Percentiles rank a stretch among this genome's conserved stretches.
phyloP scores from a whole-genome alignment of 2,113 vertebrate genomes.

The Polypterus senegalus region DNA sequence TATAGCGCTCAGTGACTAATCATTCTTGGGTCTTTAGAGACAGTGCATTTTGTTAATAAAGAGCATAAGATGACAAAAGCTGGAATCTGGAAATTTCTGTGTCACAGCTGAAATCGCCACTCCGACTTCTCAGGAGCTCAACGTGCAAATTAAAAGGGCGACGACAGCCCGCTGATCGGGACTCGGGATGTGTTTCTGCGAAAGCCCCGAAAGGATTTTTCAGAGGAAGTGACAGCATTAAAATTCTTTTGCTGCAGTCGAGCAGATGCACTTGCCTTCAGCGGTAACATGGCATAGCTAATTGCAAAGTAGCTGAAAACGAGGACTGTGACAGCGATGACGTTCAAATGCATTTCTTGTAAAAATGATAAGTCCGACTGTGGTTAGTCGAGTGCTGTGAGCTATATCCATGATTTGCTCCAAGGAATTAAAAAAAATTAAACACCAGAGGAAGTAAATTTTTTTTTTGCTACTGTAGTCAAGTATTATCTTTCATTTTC shows the following conservation, averaged over 20 bases:
- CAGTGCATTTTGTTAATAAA: no score
- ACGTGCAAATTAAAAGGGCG: background rate
- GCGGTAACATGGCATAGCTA: slow-evolving; percentile 45
- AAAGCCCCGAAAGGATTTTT: slow-evolving; percentile 26
- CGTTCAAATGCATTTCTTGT: slow-evolving; percentile 44
- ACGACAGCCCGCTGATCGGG: background rate
- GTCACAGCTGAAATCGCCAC: background rate
- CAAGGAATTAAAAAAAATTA: background rate
- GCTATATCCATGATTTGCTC: slow-evolving; percentile 1
- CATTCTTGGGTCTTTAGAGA: no score
- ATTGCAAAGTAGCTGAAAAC: slow-evolving; percentile 38
- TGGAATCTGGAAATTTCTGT: no score
- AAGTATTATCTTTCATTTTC: no score
- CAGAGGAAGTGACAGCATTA: slow-evolving; percentile 12
- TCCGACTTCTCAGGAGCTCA: slow-evolving; percentile 13
- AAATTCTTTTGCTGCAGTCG: slow-evolving; percentile 31
- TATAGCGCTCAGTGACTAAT: no score
- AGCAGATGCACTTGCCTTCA: slow-evolving; percentile 39
- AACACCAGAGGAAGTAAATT: no score
- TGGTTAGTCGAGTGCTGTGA: slow-evolving; percentile 24
- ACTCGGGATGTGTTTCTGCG: slow-evolving; percentile 2
- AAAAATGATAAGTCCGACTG: slow-evolving; percentile 37
- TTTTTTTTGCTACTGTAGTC: no score
- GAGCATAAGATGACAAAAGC: no score
- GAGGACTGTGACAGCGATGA: slow-evolving; percentile 35